Conservation (phyloP, 2,797 vertebrate species). For the Peromyscus attwateri region DNA sequence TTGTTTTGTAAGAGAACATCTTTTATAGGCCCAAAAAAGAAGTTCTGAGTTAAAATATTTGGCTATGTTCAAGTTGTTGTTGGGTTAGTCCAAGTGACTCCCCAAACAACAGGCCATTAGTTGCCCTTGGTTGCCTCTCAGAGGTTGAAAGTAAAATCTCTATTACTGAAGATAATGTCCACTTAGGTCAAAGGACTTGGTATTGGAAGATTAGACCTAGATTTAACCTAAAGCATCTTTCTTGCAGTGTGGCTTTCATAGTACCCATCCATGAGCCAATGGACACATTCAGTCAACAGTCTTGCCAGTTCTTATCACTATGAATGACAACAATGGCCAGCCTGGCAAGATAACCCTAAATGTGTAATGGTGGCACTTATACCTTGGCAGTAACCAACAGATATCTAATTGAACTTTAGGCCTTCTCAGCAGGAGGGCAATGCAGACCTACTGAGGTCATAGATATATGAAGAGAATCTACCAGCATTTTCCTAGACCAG, state of each 20-base stretch:
- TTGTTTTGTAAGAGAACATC: neutral
- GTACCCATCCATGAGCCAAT: neutral
- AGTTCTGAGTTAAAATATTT: constrained; percentile 2
- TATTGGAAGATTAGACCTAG: neutral
- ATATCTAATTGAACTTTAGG: too few relatives aligned
- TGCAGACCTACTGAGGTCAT: neutral
- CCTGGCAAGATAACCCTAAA: neutral
- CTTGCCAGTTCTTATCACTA: neutral
- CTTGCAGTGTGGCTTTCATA: too few relatives aligned
- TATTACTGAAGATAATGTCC: neutral
- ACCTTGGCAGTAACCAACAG: neutral
- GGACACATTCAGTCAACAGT: neutral
- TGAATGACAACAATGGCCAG: neutral
- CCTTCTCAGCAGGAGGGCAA: neutral
- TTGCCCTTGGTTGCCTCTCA: neutral
- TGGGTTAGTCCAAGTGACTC: neutral
- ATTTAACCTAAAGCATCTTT: neutral
- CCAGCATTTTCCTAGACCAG: neutral
- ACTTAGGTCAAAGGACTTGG: neutral
- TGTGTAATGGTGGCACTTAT: neutral
- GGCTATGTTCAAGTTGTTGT: neutral
- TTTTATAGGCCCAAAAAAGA: neutral
- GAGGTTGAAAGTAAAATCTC: neutral
- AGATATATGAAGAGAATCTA: neutral
- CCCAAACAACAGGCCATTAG: neutral